These are phyloP conservation scores for Sesia apiformis DNA, from an alignment of 2,888 invertebrate genomes.

Conservation along the genomic window DNA sequence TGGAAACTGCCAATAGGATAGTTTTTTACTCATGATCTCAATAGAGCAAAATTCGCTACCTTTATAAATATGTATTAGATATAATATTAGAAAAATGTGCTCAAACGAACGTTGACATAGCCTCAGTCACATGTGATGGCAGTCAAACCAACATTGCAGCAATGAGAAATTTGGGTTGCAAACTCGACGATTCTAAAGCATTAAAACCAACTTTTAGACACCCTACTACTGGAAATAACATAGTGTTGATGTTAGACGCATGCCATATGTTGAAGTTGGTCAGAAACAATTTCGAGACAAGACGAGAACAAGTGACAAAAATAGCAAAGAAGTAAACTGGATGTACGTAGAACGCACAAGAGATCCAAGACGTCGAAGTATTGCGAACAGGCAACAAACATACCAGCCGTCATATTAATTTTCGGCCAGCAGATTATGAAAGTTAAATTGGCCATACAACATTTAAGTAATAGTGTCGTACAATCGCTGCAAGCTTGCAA, in stretches of 20 bases:
- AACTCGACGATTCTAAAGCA: background rate
- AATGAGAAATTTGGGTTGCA: constrained; percentile 2
- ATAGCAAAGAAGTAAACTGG: background rate
- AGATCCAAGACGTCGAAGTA: background rate
- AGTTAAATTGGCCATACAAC: no score
- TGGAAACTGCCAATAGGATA: constrained; percentile 5
- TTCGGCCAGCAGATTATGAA: no score
- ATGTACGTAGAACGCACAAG: background rate
- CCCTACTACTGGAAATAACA: background rate
- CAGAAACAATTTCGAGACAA: no score
- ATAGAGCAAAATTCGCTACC: background rate
- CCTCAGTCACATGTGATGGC: no score
- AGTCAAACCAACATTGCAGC: background rate
- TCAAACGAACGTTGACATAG: no score
- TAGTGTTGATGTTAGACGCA: constrained; percentile 1
- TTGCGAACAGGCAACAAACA: background rate
- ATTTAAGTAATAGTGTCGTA: no score
- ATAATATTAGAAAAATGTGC: constrained; percentile 1
- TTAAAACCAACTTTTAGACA: constrained; percentile 1
- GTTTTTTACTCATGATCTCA: constrained; percentile 4
- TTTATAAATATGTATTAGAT: constrained; percentile 4
- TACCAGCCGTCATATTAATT: background rate
- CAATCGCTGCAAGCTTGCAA: background rate
- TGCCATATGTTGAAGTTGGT: constrained; percentile 4
- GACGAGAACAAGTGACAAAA: no score